These are phyloP conservation scores for Tholera decimalis DNA, from an alignment of 2,888 invertebrate species.

Conservation along the genomic window DNA sequence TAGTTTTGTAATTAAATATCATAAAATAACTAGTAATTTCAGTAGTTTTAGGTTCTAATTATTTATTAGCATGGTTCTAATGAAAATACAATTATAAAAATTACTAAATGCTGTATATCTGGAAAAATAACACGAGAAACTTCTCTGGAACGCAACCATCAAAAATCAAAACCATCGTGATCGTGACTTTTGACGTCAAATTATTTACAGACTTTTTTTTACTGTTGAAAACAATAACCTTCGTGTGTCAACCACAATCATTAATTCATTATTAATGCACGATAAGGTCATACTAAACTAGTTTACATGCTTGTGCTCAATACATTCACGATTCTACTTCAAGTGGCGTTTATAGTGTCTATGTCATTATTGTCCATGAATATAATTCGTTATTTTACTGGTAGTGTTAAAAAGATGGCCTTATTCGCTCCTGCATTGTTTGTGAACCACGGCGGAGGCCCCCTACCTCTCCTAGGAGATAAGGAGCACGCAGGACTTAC, in stretches of 20 bases:
- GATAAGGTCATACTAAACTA: constrained; percentile 59
- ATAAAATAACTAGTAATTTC: no score
- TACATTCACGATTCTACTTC: constrained; percentile 82
- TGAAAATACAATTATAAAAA: no score
- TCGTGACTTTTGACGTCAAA: constrained; percentile 46
- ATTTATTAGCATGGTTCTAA: no score
- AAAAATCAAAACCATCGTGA: constrained; percentile 24
- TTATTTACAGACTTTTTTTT: constrained; percentile 19
- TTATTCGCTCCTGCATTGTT: constrained; percentile 85
- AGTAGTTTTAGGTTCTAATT: no score
- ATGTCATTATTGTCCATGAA: constrained; percentile 88
- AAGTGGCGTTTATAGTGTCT: constrained; percentile 84
- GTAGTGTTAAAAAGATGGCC: constrained; percentile 80
- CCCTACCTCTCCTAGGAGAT: constrained; percentile 85
- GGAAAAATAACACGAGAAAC: background rate
- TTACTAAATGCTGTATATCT: no score
- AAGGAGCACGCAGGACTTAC: constrained; percentile 84
- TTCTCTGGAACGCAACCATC: constrained; percentile 27
- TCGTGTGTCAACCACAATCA: constrained; percentile 55
- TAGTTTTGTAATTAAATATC: no score
- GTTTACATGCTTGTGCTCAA: constrained; percentile 86
- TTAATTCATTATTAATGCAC: constrained; percentile 63
- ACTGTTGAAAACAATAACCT: constrained; percentile 45
- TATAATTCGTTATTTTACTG: constrained; percentile 81
- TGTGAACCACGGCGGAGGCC: constrained; percentile 88